Evolutionary conservation across 2,113 vertebrate species (phyloP).

Genomic region (Callipepla squamata): DNA sequence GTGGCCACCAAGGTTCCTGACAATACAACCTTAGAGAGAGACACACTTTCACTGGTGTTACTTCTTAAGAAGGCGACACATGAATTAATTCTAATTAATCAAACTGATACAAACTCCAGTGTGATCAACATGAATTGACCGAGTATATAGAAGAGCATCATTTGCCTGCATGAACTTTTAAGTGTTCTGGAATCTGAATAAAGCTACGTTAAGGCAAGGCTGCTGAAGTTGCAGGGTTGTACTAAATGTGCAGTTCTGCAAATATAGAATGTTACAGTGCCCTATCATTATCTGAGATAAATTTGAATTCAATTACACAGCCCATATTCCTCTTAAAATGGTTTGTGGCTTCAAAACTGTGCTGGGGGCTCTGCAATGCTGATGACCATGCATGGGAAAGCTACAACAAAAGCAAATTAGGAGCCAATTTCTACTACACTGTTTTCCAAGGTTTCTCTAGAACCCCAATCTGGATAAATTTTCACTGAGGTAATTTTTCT

Average conservation of each 20-base stretch:
- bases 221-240: background rate
- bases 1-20: background rate
- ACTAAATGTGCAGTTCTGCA: background rate
- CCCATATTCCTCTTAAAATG: background rate
- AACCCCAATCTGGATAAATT: background rate
- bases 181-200: background rate
- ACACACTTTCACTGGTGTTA: background rate
- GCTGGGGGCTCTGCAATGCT: background rate
- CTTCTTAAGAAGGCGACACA: background rate
- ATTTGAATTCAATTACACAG: background rate
- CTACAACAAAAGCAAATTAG: background rate
- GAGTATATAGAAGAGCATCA: background rate
- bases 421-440: background rate
- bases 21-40: background rate
- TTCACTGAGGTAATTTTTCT: background rate
- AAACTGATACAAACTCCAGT: background rate
- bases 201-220: background rate
- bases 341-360: conserved; percentile 2
- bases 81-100: background rate
- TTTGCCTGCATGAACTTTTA: background rate
- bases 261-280: background rate
- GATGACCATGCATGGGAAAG: background rate
- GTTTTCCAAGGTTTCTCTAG: background rate
- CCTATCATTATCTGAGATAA: background rate
- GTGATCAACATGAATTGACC: background rate